Evolutionary conservation across 2,797 vertebrate species (phyloP).

Genomic region (Sandelia bainsii): DNA sequence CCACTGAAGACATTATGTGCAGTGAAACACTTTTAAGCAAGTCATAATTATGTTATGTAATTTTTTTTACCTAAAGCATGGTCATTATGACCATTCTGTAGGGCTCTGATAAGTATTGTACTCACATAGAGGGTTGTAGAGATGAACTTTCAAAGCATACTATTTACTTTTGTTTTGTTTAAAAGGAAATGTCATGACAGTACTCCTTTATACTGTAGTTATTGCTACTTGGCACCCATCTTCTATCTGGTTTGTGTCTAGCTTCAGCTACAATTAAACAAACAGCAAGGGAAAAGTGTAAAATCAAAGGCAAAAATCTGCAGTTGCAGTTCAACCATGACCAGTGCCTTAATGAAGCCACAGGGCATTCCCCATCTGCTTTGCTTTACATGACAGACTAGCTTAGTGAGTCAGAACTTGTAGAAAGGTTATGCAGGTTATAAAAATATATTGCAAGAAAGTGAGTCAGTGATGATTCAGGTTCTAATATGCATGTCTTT

Average conservation of each 20-base stretch:
- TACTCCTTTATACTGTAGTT: not conserved
- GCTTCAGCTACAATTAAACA: not conserved
- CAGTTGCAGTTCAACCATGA: constrained; percentile 7
- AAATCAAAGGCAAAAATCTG: not conserved
- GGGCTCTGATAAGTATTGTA: not conserved
- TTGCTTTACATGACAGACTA: constrained; percentile 36
- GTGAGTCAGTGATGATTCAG: constrained; percentile 52
- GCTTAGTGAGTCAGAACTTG: constrained; percentile 45
- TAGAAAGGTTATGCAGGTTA: constrained; percentile 39
- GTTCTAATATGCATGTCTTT: constrained; percentile 16
- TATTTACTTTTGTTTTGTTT: not conserved
- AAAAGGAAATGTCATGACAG: not conserved
- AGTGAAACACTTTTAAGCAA: constrained; percentile 6
- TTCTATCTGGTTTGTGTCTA: not conserved
- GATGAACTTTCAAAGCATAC: not conserved
- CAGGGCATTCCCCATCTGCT: constrained; percentile 32
- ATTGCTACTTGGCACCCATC: not conserved
- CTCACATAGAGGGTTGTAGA: not conserved
- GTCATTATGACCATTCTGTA: constrained; percentile 14
- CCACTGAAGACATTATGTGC: constrained; percentile 21
- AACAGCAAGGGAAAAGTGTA: constrained; percentile 9
- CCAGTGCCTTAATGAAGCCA: constrained; percentile 35
- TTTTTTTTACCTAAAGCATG: too few relatives aligned
- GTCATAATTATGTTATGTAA: constrained; percentile 13
- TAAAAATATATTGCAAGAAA: constrained; percentile 40